phyloP scores from a whole-genome alignment of 1,140 invertebrate species.

The Pseudomyrmex gracilis region DNA sequence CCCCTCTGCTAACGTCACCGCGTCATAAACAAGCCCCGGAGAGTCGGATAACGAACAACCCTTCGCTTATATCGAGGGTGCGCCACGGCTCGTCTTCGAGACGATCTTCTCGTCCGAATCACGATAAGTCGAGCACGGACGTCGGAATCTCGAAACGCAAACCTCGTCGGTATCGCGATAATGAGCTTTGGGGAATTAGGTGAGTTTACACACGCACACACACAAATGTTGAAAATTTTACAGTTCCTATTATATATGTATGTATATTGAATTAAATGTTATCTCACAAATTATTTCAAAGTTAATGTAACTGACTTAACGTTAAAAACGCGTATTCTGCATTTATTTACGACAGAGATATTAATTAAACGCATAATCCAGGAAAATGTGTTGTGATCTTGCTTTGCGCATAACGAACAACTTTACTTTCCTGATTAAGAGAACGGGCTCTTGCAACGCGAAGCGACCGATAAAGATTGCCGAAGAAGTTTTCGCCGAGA shows the following conservation, averaged over 20 bases:
- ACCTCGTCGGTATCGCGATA: background rate
- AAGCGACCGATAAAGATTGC: slow-evolving; percentile 71
- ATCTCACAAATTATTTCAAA: too few relatives aligned
- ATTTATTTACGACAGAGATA: too few relatives aligned
- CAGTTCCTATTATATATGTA: too few relatives aligned
- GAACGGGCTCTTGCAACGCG: slow-evolving; percentile 20
- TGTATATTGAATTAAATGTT: too few relatives aligned
- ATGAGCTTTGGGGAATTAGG: background rate
- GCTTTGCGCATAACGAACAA: slow-evolving; percentile 7
- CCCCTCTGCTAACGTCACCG: slow-evolving; percentile 78
- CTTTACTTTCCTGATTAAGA: slow-evolving; percentile 52
- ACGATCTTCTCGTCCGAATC: slow-evolving; percentile 30
- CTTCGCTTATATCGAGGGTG: slow-evolving; percentile 68
- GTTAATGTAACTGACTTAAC: too few relatives aligned
- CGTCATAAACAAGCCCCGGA: slow-evolving; percentile 80
- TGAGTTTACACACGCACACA: background rate
- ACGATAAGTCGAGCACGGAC: slow-evolving; percentile 13
- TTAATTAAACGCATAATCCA: background rate
- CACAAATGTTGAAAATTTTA: too few relatives aligned
- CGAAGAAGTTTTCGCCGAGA: slow-evolving; percentile 69
- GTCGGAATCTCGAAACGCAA: slow-evolving; percentile 5
- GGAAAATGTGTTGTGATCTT: background rate
- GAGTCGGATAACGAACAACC: slow-evolving; percentile 77
- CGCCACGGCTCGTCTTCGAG: slow-evolving; percentile 48
- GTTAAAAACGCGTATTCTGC: too few relatives aligned